phyloP scores from a whole-genome alignment of 1,140 invertebrate genomes.

The Bombus vancouverensis region DNA sequence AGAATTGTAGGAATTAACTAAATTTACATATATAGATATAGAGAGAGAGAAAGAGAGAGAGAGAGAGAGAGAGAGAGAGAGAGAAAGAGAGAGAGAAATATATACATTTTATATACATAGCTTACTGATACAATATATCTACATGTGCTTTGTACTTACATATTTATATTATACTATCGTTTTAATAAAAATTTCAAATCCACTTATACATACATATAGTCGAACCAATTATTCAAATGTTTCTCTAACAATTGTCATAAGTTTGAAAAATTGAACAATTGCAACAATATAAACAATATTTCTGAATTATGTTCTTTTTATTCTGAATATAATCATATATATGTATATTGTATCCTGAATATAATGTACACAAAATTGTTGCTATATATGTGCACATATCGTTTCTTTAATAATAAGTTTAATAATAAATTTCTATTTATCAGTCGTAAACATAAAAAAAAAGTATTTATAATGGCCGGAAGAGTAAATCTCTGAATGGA shows the following conservation, averaged over 20 bases:
- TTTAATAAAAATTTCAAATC: conserved; percentile 45
- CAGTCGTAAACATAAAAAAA: conserved; percentile 64
- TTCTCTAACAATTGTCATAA: background rate
- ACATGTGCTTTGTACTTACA: conserved; percentile 45
- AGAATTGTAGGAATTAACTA: conserved; percentile 43
- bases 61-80: background rate
- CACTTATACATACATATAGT: conserved; percentile 19
- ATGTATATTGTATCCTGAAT: conserved; percentile 61
- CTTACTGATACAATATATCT: conserved; percentile 40
- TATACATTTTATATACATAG: conserved; percentile 39
- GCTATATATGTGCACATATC: conserved; percentile 49
- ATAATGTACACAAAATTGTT: conserved; percentile 57
- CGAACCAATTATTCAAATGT: background rate
- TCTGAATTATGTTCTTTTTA: conserved; percentile 61
- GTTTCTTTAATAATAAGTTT: conserved; percentile 32
- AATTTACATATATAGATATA: conserved; percentile 41
- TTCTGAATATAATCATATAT: conserved; percentile 65
- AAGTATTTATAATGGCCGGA: conserved; percentile 45
- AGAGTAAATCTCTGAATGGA: conserved; percentile 55
- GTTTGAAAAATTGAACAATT: conserved; percentile 8
- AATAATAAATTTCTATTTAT: conserved; percentile 23
- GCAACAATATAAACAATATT: conserved; percentile 18
- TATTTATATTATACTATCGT: conserved; percentile 25
- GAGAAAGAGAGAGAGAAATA: background rate
- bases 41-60: background rate